Evolutionary conservation across 1,140 invertebrate genomes (phyloP), one percentile per base, ranked within the genome.

Genomic region (Oryctes rhinoceros): DNA sequence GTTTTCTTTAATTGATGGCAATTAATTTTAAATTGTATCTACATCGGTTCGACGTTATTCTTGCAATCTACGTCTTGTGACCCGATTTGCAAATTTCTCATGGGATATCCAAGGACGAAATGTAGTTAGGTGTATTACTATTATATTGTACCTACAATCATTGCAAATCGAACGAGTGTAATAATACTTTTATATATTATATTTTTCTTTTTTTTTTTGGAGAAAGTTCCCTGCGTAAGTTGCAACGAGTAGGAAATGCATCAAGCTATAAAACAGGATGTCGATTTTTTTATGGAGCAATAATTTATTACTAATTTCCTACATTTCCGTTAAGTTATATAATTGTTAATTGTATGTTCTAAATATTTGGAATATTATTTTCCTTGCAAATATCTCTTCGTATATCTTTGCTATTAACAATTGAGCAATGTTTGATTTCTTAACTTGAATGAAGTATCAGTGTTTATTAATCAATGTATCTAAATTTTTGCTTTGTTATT

Each of bases 71-170:
- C 24, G 35, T 37, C 18, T 18, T 71, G 65, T 71, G 65, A 71
- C 65, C 65, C 24, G 65, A 35, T 71, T 71, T 71, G 65, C 20
- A 71, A 71, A 71, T 71, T 71, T 30, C n/a, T 13, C 53, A 59
- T 4, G 13, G 18, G 15, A 59, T 59, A 59, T 59, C 18, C 65
- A 71, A 71, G 65, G 65, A 3, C 65, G 35, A 71, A 71, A 35
- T 71, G 13, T 11, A 62, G 4, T 71, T 10, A 30, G 9, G 65
- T 6, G 10, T 44, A 44, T 30, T 30, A 30, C 24, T 30, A 30
- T 30, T 30, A 10, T 44, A 7, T 44, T 44, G 9, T 5, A 53
- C 13, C 0, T 15, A 13, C 7, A 13, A 53, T 4, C 13, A 53
- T 15, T 10, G n/a, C 39, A 44, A 44, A 7, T 44, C 5, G 5